phyloP scores from a whole-genome alignment of 2,113 vertebrate genomes.

The Rhizomys pruinosus region DNA sequence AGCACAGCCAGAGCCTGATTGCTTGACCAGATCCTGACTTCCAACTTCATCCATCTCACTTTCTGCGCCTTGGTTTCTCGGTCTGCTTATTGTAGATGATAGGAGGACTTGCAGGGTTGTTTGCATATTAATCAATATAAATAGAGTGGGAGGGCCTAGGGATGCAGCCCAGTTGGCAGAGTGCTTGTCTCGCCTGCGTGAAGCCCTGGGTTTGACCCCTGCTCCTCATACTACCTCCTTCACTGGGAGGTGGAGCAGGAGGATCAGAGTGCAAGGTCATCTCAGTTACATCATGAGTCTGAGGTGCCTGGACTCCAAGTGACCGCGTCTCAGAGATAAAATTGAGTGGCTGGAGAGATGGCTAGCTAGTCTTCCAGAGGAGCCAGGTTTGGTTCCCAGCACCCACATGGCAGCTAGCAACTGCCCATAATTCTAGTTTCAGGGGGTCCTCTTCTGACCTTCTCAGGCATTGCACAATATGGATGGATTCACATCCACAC shows the following conservation, averaged over 20 bases:
- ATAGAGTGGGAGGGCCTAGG: not conserved
- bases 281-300: not conserved
- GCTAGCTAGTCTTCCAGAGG: too few relatives aligned
- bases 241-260: not conserved
- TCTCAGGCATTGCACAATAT: too few relatives aligned
- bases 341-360: too few relatives aligned
- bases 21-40: not conserved
- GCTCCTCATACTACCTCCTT: not conserved
- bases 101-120: not conserved
- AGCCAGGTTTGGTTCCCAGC: too few relatives aligned
- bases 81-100: not conserved
- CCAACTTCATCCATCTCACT: not conserved
- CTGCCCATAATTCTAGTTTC: too few relatives aligned
- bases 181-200: not conserved
- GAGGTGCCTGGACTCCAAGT: not conserved
- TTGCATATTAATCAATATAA: not conserved
- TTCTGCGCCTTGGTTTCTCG: not conserved
- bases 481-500: too few relatives aligned
- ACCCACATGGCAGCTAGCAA: too few relatives aligned
- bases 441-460: too few relatives aligned
- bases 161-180: not conserved
- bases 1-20: fast-evolving
- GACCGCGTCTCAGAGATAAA: too few relatives aligned
- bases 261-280: not conserved
- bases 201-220: not conserved